Percentiles rank a stretch among this genome's conserved stretches.
These are phyloP conservation scores for western clawed frog (Xenopus tropicalis) DNA, from an alignment of 2,113 vertebrate genomes.

Conservation along the genomic window UCB_Xtro_10.0 CM004449.2:42718001-42718500, in stretches of 20 bases:
- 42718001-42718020: slow-evolving; percentile 45
- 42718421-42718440: no score
- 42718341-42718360: no score
- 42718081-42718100: slow-evolving; percentile 2
- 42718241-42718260: background rate
- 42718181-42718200: background rate
- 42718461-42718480: no score
- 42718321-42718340: no score
- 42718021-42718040: slow-evolving; percentile 38
- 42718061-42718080: slow-evolving; percentile 8
- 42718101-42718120: background rate
- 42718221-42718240: background rate
- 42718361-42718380: no score
- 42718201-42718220: background rate
- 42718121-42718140: slow-evolving; percentile 2
- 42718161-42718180: background rate
- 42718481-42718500: no score
- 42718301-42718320: background rate
- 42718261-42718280: background rate
- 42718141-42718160: background rate
- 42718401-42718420: no score
- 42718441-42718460: no score
- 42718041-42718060: slow-evolving; percentile 32
- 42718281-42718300: background rate
- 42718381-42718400: no score